A percentile compares a stretch with the other conserved stretches of the same genome.
Evolutionary conservation across 2,888 invertebrate genomes (phyloP).

Genomic region (Venustoraphidia nigricollis): DNA sequence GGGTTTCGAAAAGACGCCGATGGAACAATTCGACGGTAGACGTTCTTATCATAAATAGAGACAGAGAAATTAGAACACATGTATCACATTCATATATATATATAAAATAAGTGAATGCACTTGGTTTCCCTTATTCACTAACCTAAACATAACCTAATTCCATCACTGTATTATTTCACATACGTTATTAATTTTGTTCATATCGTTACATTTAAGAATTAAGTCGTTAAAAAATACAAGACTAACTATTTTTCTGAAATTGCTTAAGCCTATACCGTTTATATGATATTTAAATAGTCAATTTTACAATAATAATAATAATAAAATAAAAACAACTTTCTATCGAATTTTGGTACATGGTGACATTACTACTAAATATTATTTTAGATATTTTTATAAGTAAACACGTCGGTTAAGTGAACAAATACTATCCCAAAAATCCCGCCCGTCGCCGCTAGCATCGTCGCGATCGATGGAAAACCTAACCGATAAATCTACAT

Average conservation of each 20-base stretch:
- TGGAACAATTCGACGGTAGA: no score
- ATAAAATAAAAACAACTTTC: conserved; percentile 21
- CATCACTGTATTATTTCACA: no score
- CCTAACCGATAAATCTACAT: no score
- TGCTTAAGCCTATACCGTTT: neutral
- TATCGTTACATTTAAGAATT: neutral
- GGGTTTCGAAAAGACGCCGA: no score
- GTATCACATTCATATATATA: conserved; percentile 5
- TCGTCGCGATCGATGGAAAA: no score
- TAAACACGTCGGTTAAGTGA: neutral
- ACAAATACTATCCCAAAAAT: no score
- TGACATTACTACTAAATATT: neutral
- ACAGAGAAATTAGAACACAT: neutral
- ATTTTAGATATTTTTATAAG: neutral
- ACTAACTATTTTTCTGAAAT: neutral
- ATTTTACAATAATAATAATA: conserved; percentile 11
- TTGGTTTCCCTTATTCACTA: neutral
- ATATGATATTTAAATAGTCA: neutral
- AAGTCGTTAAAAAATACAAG: neutral
- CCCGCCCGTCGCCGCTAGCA: no score
- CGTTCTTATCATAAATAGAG: no score
- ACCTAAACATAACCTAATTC: no score
- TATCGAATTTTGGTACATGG: conserved; percentile 20
- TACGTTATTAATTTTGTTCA: neutral
- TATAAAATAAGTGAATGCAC: conserved; percentile 3